Conservation (phyloP, 2,888 invertebrate genomes). For the Bellardia pandia region DNA sequence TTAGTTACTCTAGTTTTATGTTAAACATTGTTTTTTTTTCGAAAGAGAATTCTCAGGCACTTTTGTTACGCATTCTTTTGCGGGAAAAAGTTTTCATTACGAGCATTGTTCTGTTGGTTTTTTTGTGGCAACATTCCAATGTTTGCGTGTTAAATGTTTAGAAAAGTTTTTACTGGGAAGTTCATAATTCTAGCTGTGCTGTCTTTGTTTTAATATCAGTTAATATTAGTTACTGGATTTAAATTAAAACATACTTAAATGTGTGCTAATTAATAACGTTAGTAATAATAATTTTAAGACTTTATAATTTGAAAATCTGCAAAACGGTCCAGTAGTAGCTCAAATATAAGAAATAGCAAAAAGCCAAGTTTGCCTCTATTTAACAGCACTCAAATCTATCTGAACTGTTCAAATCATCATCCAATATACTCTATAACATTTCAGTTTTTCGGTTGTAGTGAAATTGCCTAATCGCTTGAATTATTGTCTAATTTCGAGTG, state of each 20-base stretch:
- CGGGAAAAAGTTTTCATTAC: conserved; percentile 50
- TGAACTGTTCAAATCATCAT: too few relatives aligned
- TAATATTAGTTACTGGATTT: conserved; percentile 10
- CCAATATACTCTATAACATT: too few relatives aligned
- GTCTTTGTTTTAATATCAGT: conserved; percentile 2
- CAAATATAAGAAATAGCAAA: too few relatives aligned
- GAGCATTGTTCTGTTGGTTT: conserved; percentile 6
- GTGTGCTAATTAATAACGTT: conserved; percentile 36
- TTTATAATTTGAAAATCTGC: too few relatives aligned
- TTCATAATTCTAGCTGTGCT: conserved; percentile 1
- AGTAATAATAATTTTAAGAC: too few relatives aligned
- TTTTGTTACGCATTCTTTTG: conserved; percentile 68
- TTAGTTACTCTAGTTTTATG: conserved; percentile 44
- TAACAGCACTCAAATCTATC: too few relatives aligned
- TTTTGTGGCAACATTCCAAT: conserved; percentile 64
- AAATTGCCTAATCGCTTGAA: too few relatives aligned
- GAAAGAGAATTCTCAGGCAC: conserved; percentile 57
- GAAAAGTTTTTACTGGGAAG: conserved; percentile 54
- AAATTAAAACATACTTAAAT: conserved; percentile 30
- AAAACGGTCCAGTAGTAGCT: too few relatives aligned
- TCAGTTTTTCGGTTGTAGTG: too few relatives aligned
- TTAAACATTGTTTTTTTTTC: conserved; percentile 20
- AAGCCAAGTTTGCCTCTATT: too few relatives aligned
- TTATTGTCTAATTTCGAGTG: too few relatives aligned
- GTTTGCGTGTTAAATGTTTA: conserved; percentile 64